phyloP scores from a whole-genome alignment of 2,888 invertebrate genomes.

The Pherbina coryleti region DNA sequence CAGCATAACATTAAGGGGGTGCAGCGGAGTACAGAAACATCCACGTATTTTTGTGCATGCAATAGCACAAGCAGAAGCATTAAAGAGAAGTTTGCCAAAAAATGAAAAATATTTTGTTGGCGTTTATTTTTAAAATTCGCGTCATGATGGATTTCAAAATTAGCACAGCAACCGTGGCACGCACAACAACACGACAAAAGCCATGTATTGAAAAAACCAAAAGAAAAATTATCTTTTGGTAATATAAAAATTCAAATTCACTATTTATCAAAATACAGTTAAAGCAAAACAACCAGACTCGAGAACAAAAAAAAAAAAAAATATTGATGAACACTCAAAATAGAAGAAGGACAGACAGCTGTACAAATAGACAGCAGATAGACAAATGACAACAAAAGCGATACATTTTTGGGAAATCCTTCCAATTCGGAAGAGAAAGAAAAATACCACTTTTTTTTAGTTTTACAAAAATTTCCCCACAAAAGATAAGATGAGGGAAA shows the following conservation, averaged over 20 bases:
- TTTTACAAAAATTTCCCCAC: too few species aligned
- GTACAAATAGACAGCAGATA: neutral
- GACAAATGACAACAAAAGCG: constrained; percentile 1
- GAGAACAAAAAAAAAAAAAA: neutral
- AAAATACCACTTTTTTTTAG: neutral
- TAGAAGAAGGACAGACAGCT: neutral
- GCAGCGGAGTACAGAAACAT: too few species aligned
- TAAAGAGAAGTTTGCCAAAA: neutral
- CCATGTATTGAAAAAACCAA: too few species aligned
- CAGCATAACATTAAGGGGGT: too few species aligned
- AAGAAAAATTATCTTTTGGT: too few species aligned
- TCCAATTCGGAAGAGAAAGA: neutral
- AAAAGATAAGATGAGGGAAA: too few species aligned
- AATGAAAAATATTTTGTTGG: neutral
- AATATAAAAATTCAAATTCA: too few species aligned
- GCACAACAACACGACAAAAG: too few species aligned
- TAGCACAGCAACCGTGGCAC: neutral
- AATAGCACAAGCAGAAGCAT: neutral
- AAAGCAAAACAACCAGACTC: neutral
- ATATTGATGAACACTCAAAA: neutral
- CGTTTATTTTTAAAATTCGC: constrained; percentile 3
- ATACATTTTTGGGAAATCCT: constrained; percentile 13
- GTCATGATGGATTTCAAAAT: constrained; percentile 3
- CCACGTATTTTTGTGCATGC: neutral
- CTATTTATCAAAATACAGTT: neutral